phyloP scores from a whole-genome alignment of 2,113 vertebrate genomes.

The Lates calcarifer region DNA sequence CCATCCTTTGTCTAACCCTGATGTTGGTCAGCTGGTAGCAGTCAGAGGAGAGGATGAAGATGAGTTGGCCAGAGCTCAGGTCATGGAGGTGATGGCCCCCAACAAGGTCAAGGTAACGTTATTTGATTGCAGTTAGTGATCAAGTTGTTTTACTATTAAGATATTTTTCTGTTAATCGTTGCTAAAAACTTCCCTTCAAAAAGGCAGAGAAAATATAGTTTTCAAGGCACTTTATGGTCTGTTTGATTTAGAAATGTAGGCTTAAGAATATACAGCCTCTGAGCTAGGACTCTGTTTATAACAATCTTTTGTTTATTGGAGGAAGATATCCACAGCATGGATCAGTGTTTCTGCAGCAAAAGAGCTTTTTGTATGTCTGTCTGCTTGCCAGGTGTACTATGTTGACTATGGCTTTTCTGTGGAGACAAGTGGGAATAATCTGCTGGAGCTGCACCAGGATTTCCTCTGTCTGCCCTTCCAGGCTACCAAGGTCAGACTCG shows the following conservation, averaged over 20 bases:
- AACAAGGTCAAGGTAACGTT: conserved; percentile 88
- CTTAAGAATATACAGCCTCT: not conserved
- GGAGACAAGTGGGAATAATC: conserved; percentile 81
- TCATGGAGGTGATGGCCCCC: conserved; percentile 80
- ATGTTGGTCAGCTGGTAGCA: conserved; percentile 88
- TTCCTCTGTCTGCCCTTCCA: conserved; percentile 92
- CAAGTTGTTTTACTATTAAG: not conserved
- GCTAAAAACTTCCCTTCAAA: not conserved
- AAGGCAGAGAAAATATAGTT: not conserved
- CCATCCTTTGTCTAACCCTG: conserved; percentile 64
- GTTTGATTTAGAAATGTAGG: not conserved
- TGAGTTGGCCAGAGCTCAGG: conserved; percentile 88
- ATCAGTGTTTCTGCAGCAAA: not conserved
- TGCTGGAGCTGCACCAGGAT: conserved; percentile 85
- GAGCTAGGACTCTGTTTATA: not conserved
- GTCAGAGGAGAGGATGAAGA: conserved; percentile 88
- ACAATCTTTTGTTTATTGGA: not conserved
- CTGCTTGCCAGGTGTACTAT: conserved; percentile 87
- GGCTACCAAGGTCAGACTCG: conserved; percentile 90
- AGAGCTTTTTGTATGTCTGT: conserved; percentile 1
- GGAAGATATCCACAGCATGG: not conserved
- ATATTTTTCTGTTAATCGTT: not conserved
- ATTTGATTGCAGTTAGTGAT: not conserved
- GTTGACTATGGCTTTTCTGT: conserved; percentile 94
- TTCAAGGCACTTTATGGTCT: not conserved